Percentiles rank a stretch among this genome's conserved stretches.
These are phyloP conservation scores for Ennomos fuscantarius DNA, from an alignment of 2,888 invertebrate species.

Conservation along the genomic window DNA sequence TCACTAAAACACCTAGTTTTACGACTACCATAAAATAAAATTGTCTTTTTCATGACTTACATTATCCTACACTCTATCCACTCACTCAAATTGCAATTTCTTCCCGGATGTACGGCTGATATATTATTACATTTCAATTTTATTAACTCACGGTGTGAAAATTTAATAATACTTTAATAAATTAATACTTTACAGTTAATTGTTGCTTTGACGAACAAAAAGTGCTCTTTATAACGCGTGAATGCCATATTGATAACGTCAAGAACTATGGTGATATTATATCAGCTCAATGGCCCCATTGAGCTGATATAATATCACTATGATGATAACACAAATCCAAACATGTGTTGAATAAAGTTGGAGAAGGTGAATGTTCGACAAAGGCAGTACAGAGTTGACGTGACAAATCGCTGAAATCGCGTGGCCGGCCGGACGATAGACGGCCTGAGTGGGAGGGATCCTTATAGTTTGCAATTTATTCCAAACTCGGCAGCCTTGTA, in stretches of 20 bases:
- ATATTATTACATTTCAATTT: neutral
- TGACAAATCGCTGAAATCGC: constrained; percentile 70
- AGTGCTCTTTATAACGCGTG: neutral
- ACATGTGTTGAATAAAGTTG: constrained; percentile 28
- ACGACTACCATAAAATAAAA: constrained; percentile 58
- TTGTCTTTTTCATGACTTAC: constrained; percentile 58
- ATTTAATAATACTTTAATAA: no score
- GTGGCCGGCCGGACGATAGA: constrained; percentile 46
- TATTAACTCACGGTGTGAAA: no score
- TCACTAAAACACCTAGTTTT: constrained; percentile 53
- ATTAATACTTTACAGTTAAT: no score
- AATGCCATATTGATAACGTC: neutral
- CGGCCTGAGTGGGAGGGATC: constrained; percentile 64
- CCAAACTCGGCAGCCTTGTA: constrained; percentile 70
- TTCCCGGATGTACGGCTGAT: constrained; percentile 38
- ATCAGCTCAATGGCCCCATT: constrained; percentile 10
- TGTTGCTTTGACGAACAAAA: no score
- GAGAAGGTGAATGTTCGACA: constrained; percentile 37
- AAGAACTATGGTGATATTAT: neutral
- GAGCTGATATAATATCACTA: no score
- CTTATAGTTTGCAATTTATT: constrained; percentile 77
- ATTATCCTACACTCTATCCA: constrained; percentile 50
- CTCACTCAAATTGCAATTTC: constrained; percentile 52
- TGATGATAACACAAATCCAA: constrained; percentile 23
- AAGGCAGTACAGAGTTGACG: constrained; percentile 58